Evolutionary conservation across 2,888 invertebrate genomes (phyloP).

Genomic region (Xestia ashworthii): DNA sequence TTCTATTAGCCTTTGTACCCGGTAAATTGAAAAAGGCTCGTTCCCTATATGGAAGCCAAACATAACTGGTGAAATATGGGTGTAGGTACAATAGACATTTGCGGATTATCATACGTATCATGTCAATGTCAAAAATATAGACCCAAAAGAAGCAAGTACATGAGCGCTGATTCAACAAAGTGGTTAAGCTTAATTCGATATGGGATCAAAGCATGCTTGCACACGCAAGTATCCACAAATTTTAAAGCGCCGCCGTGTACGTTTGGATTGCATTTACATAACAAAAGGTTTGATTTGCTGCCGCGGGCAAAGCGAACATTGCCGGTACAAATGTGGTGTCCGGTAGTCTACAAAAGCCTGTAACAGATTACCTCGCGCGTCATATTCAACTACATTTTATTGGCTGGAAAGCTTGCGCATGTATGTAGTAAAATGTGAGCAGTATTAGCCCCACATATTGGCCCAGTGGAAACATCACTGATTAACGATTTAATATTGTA

Average conservation of each 20-base stretch:
- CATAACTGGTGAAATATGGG: neutral
- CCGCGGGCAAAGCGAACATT: neutral
- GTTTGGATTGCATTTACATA: conserved; percentile 30
- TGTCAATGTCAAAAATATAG: neutral
- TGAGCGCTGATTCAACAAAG: neutral
- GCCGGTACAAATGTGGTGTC: neutral
- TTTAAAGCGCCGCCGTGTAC: conserved; percentile 1
- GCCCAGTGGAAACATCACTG: too few relatives aligned
- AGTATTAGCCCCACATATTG: too few relatives aligned
- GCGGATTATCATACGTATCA: too few relatives aligned
- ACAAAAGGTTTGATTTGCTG: conserved; percentile 36
- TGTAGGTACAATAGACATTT: neutral
- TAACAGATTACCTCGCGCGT: neutral
- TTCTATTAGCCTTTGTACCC: too few relatives aligned
- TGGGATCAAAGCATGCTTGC: conserved; percentile 1
- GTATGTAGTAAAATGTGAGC: neutral
- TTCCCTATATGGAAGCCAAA: too few relatives aligned
- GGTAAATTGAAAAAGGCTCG: too few relatives aligned
- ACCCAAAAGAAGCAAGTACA: too few relatives aligned
- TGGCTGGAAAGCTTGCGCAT: neutral
- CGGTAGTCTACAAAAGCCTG: neutral
- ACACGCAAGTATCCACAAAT: neutral
- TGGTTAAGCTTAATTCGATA: neutral
- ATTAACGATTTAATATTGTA: too few relatives aligned
- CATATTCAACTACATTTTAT: neutral